Evolutionary conservation across 1,140 invertebrate genomes (phyloP).

Genomic region (Camponotus pennsylvanicus): DNA sequence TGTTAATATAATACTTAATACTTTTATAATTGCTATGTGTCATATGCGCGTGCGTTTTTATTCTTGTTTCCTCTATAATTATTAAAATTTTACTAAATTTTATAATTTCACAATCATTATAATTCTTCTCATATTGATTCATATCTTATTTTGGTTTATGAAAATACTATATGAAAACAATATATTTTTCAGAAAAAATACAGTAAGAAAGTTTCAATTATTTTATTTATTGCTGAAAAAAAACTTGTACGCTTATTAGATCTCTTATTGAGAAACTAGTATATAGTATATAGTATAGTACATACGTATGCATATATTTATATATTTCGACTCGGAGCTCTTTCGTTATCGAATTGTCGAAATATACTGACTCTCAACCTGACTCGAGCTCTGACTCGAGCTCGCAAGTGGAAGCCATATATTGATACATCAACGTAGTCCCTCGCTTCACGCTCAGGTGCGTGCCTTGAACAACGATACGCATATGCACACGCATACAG

Average conservation of each 20-base stretch:
- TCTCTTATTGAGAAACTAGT: background rate
- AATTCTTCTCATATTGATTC: constrained; percentile 1
- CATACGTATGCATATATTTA: too few species aligned
- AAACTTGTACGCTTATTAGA: background rate
- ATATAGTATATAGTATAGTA: too few species aligned
- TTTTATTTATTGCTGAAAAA: background rate
- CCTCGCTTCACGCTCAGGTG: constrained; percentile 77
- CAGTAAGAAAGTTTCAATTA: background rate
- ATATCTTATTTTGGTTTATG: background rate
- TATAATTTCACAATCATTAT: background rate
- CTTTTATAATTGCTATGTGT: background rate
- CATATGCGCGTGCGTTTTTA: too few species aligned
- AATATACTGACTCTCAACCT: constrained; percentile 11
- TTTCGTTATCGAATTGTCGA: background rate
- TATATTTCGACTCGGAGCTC: constrained; percentile 4
- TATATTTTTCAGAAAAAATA: background rate
- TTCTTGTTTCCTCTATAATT: background rate
- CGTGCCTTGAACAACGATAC: constrained; percentile 70
- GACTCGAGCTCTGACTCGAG: background rate
- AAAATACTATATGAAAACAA: background rate
- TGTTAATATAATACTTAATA: background rate
- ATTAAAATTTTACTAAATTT: background rate
- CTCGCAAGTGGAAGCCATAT: constrained; percentile 74
- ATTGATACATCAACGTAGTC: constrained; percentile 72
- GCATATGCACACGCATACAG: background rate